Base-by-base conservation (phyloP, 2,797 vertebrate species). In the Myotis daubentonii region DNA sequence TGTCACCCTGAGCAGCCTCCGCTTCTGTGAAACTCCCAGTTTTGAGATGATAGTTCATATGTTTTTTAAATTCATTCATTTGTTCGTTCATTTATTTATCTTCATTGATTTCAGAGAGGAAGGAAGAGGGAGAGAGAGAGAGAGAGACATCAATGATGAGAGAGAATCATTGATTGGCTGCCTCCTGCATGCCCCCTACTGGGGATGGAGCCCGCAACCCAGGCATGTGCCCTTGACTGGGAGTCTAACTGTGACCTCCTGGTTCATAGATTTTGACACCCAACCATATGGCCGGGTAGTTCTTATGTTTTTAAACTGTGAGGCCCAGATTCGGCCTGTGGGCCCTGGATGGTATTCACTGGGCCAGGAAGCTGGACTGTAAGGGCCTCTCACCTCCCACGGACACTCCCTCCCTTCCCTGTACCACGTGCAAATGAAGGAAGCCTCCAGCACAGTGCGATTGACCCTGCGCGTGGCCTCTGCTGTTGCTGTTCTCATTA, bases 401-500 rank as follows among this genome's bases (percentile, higher is more conserved):
- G 68, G 30, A 38, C 33, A 2, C 28, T 23, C 19, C 72, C 22
- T 20, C 25, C 25, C 6, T 6, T 3, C 22, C 47, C 3, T 0
- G 9, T 5, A 0, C 41, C 15, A 2, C 0, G 0, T 1, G n/a
- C 57, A 53, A 4, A 44, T 74, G 28, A 25, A 0, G 2, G 6
- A 6, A 20, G 68, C 16, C 7, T 13, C 33, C 25, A 12, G 53
- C 75, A 9, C 6, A 0, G 22, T 1, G 0, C 0, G 20, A 7
- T 33, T 7, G 0, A 13, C 9, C n/a, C 55, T n/a, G 16, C 13
- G 7, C 8, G 23, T 12, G n/a, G 47, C 44, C 28, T 57, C 36
- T 25, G 70, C 60, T 36, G 51, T 55, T 51, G 22, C 82, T 57
- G 3, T 36, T n/a, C 74, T 76, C 28, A 1, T 28, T 28, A 2